Evolutionary conservation across 2,797 vertebrate species (phyloP).

Genomic region (Gymnoscopelus microlampas): DNA sequence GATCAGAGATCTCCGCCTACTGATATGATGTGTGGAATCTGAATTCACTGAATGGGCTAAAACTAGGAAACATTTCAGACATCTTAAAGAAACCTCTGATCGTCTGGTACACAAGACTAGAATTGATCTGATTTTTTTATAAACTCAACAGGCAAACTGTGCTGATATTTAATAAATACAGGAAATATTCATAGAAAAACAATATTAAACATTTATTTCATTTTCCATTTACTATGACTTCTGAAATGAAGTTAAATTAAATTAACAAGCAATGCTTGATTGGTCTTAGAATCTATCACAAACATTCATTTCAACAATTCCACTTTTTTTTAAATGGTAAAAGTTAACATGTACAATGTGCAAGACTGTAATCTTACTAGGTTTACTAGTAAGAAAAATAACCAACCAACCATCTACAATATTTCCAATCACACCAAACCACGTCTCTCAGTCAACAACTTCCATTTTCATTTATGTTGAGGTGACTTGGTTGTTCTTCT

Average conservation of each 20-base stretch:
- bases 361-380: slow-evolving; percentile 51
- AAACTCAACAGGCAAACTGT: background rate
- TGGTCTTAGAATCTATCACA: slow-evolving; percentile 48
- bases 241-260: slow-evolving; percentile 65
- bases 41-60: no score
- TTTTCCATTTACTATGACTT: slow-evolving; percentile 54
- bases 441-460: slow-evolving; percentile 29
- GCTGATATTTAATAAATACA: background rate
- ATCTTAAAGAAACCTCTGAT: no score
- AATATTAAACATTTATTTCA: slow-evolving; percentile 55
- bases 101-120: no score
- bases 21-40: no score
- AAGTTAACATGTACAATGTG: slow-evolving; percentile 69
- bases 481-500: background rate
- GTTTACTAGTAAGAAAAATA: slow-evolving; percentile 34
- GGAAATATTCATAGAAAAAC: slow-evolving; percentile 44
- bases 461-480: background rate
- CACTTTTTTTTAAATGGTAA: slow-evolving; percentile 37
- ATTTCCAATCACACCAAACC: slow-evolving; percentile 19
- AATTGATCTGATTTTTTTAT: no score
- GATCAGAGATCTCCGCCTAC: no score
- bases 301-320: slow-evolving; percentile 63
- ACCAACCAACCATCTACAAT: slow-evolving; percentile 30
- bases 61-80: no score
- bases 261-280: slow-evolving; percentile 54